Percentiles rank a stretch among this genome's conserved stretches.
These are phyloP conservation scores for Lontra canadensis DNA, from an alignment of 2,113 vertebrate genomes.

Conservation along the genomic window DNA sequence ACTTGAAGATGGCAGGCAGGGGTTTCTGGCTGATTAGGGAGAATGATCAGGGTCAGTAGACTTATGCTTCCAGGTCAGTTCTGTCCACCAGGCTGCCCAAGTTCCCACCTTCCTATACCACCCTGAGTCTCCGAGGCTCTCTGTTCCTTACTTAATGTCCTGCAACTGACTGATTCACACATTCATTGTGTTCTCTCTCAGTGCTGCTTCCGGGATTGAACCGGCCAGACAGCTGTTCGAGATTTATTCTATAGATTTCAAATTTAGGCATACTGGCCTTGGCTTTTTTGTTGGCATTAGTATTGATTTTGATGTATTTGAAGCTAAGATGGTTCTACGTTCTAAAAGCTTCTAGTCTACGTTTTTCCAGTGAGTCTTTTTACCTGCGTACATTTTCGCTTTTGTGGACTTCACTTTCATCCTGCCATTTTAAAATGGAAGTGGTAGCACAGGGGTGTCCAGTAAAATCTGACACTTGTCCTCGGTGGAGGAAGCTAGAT, in stretches of 20 bases:
- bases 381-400: neutral
- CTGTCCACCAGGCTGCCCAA: neutral
- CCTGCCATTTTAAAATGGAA: neutral
- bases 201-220: neutral
- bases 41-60: neutral
- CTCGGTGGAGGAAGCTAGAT: neutral
- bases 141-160: neutral
- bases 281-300: neutral
- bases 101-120: neutral
- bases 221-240: neutral
- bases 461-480: neutral
- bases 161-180: neutral
- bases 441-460: neutral
- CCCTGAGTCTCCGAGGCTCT: neutral
- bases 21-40: neutral
- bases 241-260: neutral
- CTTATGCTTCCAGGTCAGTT: neutral
- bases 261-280: neutral
- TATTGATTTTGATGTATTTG: neutral
- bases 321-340: neutral
- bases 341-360: neutral
- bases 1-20: neutral
- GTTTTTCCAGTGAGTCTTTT: neutral
- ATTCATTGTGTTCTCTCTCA: neutral
- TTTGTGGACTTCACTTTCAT: neutral